Evolutionary conservation across 2,113 vertebrate genomes (phyloP).

Genomic region (Illadopsis cleaveri): DNA sequence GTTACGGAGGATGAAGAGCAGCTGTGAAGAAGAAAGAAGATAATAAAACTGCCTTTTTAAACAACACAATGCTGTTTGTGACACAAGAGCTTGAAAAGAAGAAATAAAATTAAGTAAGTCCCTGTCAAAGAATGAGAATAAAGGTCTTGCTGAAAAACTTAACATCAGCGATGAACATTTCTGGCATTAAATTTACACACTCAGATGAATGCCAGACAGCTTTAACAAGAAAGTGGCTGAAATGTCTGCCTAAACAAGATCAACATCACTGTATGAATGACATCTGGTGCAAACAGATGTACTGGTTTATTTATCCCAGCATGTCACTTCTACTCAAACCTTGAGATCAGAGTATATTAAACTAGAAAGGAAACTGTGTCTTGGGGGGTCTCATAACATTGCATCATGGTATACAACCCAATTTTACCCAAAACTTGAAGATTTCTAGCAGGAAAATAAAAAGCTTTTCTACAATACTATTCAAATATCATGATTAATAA

Average conservation of each 20-base stretch:
- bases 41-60: background rate
- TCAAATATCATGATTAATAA: background rate
- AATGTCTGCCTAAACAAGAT: background rate
- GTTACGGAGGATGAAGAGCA: background rate
- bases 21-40: background rate
- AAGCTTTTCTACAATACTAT: background rate
- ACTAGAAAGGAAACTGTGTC: background rate
- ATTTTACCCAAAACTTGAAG: background rate
- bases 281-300: background rate
- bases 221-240: background rate
- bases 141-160: background rate
- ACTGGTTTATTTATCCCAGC: background rate
- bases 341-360: background rate
- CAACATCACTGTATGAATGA: background rate
- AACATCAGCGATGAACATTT: background rate
- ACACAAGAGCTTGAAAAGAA: background rate
- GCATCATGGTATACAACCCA: rapidly evolving
- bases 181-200: background rate
- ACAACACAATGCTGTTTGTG: background rate
- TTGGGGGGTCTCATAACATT: background rate
- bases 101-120: background rate
- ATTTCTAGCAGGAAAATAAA: background rate
- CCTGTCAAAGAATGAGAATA: background rate
- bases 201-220: background rate
- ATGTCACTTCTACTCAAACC: background rate